Conservation (phyloP, 2,113 vertebrate genomes). For the Sula dactylatra region DNA sequence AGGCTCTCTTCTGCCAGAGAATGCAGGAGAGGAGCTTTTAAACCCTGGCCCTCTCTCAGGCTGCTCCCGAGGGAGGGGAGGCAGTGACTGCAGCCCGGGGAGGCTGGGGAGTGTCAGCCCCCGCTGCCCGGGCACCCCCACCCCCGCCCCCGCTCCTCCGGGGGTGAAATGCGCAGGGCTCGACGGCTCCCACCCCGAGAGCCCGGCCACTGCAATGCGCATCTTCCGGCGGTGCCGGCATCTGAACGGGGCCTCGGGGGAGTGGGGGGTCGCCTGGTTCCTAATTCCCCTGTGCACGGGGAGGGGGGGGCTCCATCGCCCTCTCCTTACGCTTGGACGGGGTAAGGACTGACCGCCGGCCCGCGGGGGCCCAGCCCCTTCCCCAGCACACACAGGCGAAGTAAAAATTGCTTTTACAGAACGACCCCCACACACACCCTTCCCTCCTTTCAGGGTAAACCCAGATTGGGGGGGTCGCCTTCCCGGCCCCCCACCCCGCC, state of each 20-base stretch:
- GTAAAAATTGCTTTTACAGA: accelerated
- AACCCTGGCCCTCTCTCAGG: neutral
- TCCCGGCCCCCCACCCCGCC: accelerated
- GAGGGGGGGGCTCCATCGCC: neutral
- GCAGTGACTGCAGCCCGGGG: neutral
- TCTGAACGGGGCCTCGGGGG: too few relatives aligned
- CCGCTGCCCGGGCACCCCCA: neutral
- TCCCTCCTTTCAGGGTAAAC: neutral
- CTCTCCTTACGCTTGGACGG: neutral
- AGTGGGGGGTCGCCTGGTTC: too few relatives aligned
- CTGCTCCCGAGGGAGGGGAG: neutral
- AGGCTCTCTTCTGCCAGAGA: neutral
- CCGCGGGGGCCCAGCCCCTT: neutral
- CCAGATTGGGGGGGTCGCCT: accelerated
- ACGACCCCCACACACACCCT: accelerated
- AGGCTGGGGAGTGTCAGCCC: neutral
- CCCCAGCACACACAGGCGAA: accelerated
- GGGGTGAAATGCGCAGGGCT: neutral
- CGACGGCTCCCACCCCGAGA: neutral
- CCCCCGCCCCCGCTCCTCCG: neutral
- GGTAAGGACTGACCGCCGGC: accelerated
- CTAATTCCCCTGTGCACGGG: accelerated
- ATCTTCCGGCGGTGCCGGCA: neutral
- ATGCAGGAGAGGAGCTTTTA: neutral
- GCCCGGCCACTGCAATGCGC: neutral